Conservation (phyloP, 2,113 vertebrate genomes). For the Indicator maculatus region DNA sequence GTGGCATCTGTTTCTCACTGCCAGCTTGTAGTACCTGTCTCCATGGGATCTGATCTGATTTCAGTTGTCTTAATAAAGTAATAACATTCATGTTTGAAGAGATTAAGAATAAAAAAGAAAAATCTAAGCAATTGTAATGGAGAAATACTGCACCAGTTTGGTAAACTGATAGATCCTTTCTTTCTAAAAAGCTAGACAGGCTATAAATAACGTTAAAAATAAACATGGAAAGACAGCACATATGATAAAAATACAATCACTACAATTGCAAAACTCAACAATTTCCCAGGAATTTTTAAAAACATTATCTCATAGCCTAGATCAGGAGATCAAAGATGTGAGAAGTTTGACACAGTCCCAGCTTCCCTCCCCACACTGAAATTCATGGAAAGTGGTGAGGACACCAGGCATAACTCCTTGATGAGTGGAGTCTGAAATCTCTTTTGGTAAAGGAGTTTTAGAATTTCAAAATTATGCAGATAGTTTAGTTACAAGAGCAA, state of each 20-base stretch:
- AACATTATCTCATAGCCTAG: neutral
- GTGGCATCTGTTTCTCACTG: neutral
- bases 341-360: neutral
- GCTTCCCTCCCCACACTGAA: neutral
- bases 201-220: neutral
- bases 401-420: neutral
- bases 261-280: neutral
- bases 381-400: neutral
- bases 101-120: neutral
- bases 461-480: slow-evolving; percentile 17
- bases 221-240: neutral
- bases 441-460: neutral
- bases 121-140: neutral
- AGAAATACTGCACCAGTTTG: neutral
- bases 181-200: neutral
- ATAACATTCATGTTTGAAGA: neutral
- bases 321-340: neutral
- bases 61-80: neutral
- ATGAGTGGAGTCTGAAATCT: neutral
- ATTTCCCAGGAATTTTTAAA: neutral
- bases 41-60: neutral
- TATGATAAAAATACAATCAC: neutral
- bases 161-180: neutral
- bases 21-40: neutral
- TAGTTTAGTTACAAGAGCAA: neutral